Evolutionary conservation across 2,888 invertebrate genomes (phyloP).

Genomic region (Cataglyphis cursor): DNA sequence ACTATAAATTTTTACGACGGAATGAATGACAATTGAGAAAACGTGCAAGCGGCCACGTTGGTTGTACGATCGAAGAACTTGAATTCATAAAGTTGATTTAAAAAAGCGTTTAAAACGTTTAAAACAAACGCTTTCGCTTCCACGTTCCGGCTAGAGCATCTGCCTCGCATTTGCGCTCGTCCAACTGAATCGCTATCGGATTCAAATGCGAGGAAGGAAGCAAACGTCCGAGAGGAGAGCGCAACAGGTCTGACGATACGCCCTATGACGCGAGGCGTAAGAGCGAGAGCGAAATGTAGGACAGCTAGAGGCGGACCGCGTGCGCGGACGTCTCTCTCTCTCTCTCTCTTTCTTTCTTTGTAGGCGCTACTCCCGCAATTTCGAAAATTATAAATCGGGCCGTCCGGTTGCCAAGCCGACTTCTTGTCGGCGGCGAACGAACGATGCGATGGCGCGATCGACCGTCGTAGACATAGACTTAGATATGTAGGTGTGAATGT

Average conservation of each 20-base stretch:
- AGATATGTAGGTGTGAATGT: constrained; percentile 79
- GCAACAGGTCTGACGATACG: constrained; percentile 71
- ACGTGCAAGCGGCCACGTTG: neutral
- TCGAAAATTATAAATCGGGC: constrained; percentile 75
- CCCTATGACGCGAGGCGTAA: constrained; percentile 36
- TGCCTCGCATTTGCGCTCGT: constrained; percentile 33
- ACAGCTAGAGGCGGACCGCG: constrained; percentile 54
- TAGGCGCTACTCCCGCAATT: constrained; percentile 58
- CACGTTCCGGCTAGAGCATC: constrained; percentile 21
- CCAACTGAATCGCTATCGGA: constrained; percentile 17
- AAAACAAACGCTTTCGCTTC: constrained; percentile 18
- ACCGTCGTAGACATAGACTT: constrained; percentile 71
- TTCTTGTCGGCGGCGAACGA: constrained; percentile 62
- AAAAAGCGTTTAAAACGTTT: neutral
- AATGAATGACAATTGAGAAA: neutral
- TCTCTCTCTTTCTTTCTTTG: neutral
- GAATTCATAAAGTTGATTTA: constrained; percentile 9
- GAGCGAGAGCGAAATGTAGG: constrained; percentile 62
- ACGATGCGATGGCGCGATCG: constrained; percentile 65
- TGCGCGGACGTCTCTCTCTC: neutral
- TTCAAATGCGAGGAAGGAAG: constrained; percentile 21
- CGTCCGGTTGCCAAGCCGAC: constrained; percentile 70
- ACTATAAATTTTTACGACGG: neutral
- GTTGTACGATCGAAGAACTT: neutral
- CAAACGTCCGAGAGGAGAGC: constrained; percentile 40